These are phyloP conservation scores for Trachurus trachurus DNA, from an alignment of 2,797 vertebrate species.

Conservation along the genomic window DNA sequence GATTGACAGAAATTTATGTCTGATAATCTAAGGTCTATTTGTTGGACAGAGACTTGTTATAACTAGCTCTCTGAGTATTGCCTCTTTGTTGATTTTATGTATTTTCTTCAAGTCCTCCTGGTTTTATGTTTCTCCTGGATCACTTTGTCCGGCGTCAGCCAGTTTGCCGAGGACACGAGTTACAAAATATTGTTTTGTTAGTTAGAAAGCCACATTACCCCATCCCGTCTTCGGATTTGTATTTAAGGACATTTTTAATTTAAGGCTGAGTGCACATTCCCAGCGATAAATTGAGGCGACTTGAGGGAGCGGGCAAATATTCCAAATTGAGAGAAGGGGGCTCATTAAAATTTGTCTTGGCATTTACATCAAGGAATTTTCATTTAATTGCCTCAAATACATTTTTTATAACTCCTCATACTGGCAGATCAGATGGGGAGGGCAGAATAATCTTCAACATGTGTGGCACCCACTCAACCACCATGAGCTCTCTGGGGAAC, in stretches of 20 bases:
- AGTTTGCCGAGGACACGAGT: conserved; percentile 51
- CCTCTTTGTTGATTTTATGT: conserved; percentile 35
- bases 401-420: conserved; percentile 82
- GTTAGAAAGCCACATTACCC: conserved; percentile 64
- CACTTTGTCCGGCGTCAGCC: conserved; percentile 40
- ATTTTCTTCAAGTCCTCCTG: conserved; percentile 24
- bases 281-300: conserved; percentile 69
- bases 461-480: conserved; percentile 83
- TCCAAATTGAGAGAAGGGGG: conserved; percentile 64
- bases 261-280: conserved; percentile 55
- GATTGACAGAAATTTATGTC: background rate
- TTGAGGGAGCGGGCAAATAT: conserved; percentile 60
- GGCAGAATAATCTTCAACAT: conserved; percentile 83
- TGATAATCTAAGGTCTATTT: conserved; percentile 11
- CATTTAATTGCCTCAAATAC: conserved; percentile 84
- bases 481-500: conserved; percentile 74
- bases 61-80: background rate
- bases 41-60: background rate
- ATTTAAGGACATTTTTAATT: conserved; percentile 80
- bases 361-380: conserved; percentile 78
- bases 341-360: conserved; percentile 83
- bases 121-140: conserved; percentile 53
- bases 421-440: conserved; percentile 80
- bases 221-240: conserved; percentile 49
- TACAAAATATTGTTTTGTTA: conserved; percentile 70